Evolutionary conservation across 2,888 invertebrate genomes (phyloP), one percentile per base, ranked within the genome.

Genomic region (Meghimatium bilineatum): DNA sequence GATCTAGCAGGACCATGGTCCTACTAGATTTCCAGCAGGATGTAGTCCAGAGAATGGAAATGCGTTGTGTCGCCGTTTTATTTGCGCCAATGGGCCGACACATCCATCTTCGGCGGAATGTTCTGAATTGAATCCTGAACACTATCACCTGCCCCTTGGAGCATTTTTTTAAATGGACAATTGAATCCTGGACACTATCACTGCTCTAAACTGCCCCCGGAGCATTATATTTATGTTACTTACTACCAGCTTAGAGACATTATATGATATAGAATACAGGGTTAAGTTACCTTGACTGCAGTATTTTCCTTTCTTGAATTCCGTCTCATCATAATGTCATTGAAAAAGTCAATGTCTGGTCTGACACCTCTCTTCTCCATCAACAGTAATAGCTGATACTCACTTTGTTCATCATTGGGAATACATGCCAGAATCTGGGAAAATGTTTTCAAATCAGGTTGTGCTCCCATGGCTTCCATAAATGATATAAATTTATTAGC

Each of bases 321-420:
- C 84, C 97, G 95, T 92, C 96, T 97, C 91, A 96, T 97, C 80
- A 98, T 97, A 20, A 98, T 94, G 94, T 96, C 95, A 93, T 98
- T 98, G 91, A 96, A 97, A 93, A 98, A 97, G 92, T 96, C 96
- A 83, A 96, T 95, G 93, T 98, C 97, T 1, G 96, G 95, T 89
- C 95, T 95, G 94, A 94, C 85, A 94, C 86, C 80, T 36, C 85
- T 29, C 1, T 76, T 93, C 83, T 95, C 95, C 93, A 97, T 95
- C 82, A 94, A 93, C 79, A 94, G 93, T 10, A 98, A 90, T 17
- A 98, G 92, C 86, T 95, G 90, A 80, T 95, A 94, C 93, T 98
- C 98, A 29, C 95, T 95, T 80, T 95, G 94, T 86, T 93, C 91
- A 29, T 95, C 95, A 38, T 95, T 94, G 5, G 97, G 96, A 85